A percentile compares a stretch with the other conserved stretches of the same genome.
These are phyloP conservation scores for Irena cyanogastra DNA, from an alignment of 2,113 vertebrate genomes.

Conservation along the genomic window DNA sequence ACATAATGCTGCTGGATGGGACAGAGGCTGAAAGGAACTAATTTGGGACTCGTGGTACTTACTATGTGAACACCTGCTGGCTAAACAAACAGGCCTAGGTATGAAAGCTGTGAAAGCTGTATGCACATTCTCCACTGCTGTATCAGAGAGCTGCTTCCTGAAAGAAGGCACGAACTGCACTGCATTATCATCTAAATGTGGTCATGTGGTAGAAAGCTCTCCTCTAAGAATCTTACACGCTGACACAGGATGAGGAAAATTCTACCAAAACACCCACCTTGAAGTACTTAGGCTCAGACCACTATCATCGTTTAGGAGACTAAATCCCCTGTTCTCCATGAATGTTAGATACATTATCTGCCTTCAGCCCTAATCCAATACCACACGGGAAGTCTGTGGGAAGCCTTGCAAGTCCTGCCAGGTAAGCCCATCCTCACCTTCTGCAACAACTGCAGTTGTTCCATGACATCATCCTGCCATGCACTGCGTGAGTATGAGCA, in stretches of 20 bases:
- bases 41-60: neutral
- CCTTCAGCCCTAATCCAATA: neutral
- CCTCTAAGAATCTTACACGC: neutral
- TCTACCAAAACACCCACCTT: neutral
- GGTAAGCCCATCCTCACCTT: neutral
- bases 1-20: neutral
- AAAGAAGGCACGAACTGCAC: neutral
- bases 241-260: neutral
- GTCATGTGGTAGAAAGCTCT: neutral
- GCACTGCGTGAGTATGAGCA: neutral
- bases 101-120: neutral
- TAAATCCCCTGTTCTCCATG: neutral
- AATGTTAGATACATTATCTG: neutral
- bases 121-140: neutral
- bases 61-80: neutral
- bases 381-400: neutral
- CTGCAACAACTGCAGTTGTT: accelerated
- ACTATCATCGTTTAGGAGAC: neutral
- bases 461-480: neutral
- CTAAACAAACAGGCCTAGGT: neutral
- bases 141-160: neutral
- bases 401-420: neutral
- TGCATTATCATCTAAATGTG: neutral
- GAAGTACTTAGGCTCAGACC: neutral
- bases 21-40: neutral